Percentiles rank a stretch among this genome's conserved stretches.
Conservation (phyloP, 1,140 invertebrate species). For the Pectinophora gossypiella region DNA sequence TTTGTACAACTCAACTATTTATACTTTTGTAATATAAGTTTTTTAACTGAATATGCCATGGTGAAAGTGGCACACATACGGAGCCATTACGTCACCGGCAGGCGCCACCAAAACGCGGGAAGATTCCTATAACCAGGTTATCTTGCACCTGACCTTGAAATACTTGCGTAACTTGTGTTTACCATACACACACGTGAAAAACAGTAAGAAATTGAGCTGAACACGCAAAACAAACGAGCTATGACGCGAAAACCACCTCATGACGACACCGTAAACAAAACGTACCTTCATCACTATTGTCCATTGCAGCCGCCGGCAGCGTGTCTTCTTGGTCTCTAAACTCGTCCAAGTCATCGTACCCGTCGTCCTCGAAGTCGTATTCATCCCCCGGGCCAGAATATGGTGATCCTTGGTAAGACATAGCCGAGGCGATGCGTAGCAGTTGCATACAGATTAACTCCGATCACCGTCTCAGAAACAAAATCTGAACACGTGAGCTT, state of each 20-base stretch:
- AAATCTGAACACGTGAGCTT: slow-evolving; percentile 37
- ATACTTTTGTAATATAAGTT: too few species aligned
- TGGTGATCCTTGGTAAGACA: slow-evolving; percentile 74
- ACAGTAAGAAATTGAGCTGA: neutral
- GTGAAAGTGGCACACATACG: slow-evolving; percentile 29
- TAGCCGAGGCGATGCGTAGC: slow-evolving; percentile 68
- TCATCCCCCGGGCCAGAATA: slow-evolving; percentile 70
- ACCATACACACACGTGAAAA: slow-evolving; percentile 11
- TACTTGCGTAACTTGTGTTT: slow-evolving; percentile 51
- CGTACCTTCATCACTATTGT: slow-evolving; percentile 70
- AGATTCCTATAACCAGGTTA: slow-evolving; percentile 10
- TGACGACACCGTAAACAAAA: slow-evolving; percentile 55
- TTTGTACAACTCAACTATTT: too few species aligned
- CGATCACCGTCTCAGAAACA: slow-evolving; percentile 51
- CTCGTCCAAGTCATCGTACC: slow-evolving; percentile 69
- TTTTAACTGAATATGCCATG: too few species aligned
- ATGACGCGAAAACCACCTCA: slow-evolving; percentile 47
- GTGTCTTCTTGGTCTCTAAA: slow-evolving; percentile 61
- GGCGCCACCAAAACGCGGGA: slow-evolving; percentile 48
- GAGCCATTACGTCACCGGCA: slow-evolving; percentile 49
- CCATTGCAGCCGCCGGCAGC: slow-evolving; percentile 42
- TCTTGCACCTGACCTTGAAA: slow-evolving; percentile 31
- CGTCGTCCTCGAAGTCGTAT: slow-evolving; percentile 71
- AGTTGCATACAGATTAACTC: slow-evolving; percentile 72
- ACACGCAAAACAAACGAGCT: slow-evolving; percentile 18